A percentile compares a stretch with the other conserved stretches of the same genome.
phyloP scores from a whole-genome alignment of 2,797 vertebrate genomes.

The Scolopax rusticola region DNA sequence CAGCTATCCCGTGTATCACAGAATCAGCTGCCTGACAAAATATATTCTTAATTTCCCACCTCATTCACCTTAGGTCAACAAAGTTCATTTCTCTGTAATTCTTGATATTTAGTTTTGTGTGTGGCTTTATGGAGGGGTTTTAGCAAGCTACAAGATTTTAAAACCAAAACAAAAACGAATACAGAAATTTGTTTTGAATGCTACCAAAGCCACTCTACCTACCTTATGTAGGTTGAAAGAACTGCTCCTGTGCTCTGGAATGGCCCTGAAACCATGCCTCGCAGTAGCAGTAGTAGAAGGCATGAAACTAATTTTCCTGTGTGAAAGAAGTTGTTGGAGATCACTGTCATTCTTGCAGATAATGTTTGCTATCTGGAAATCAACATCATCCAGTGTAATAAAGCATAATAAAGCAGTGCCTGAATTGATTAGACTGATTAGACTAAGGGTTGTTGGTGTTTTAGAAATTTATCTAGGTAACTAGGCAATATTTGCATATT shows the following conservation, averaged over 20 bases:
- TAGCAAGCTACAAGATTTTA: neutral
- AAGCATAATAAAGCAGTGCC: neutral
- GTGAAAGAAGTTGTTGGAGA: neutral
- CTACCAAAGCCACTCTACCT: neutral
- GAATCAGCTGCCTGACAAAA: neutral
- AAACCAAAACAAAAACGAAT: neutral
- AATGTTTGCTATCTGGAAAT: neutral
- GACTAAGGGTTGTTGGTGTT: neutral
- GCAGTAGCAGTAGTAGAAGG: neutral
- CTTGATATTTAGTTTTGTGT: neutral
- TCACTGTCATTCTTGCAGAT: neutral
- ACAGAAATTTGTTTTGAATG: neutral
- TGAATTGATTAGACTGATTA: neutral
- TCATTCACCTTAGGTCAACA: neutral
- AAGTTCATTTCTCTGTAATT: neutral
- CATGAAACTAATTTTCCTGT: constrained; percentile 48
- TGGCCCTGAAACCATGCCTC: neutral
- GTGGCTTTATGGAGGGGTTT: neutral
- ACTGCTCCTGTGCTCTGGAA: neutral
- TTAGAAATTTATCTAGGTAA: neutral
- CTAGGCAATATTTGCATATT: neutral
- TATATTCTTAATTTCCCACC: neutral
- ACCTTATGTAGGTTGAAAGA: neutral
- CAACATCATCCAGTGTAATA: neutral
- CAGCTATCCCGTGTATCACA: neutral